Conservation (phyloP, 2,888 invertebrate genomes). For the Dinocampus coccinellae region DNA sequence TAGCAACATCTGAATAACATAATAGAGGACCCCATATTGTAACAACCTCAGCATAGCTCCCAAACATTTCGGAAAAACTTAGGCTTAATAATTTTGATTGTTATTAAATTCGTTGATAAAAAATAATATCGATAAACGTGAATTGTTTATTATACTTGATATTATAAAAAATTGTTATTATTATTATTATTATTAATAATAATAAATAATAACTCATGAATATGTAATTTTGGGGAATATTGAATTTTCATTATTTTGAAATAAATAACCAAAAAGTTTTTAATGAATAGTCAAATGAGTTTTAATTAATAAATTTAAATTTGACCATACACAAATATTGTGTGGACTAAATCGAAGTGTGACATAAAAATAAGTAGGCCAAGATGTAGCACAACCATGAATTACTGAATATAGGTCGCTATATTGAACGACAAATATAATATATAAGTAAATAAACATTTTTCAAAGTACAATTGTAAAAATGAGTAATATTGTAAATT, state of each 20-base stretch:
- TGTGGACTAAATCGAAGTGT: neutral
- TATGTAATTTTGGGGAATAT: no score
- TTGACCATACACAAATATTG: no score
- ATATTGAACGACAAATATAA: neutral
- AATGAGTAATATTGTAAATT: neutral
- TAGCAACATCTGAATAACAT: slow-evolving; percentile 67
- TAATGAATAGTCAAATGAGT: no score
- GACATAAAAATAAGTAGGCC: slow-evolving; percentile 23
- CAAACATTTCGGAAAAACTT: slow-evolving; percentile 25
- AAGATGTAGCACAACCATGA: slow-evolving; percentile 12
- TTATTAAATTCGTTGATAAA: slow-evolving; percentile 21
- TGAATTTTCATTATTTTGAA: no score
- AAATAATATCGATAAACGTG: slow-evolving; percentile 41
- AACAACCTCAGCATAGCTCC: slow-evolving; percentile 51
- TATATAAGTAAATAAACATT: no score
- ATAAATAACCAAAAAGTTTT: no score
- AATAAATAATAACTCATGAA: no score
- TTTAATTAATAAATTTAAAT: no score
- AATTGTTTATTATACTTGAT: no score
- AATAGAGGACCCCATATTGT: slow-evolving; percentile 56
- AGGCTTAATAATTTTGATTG: neutral
- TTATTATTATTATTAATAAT: no score
- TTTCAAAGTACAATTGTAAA: no score
- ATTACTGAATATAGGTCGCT: neutral
- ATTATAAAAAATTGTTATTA: slow-evolving; percentile 6